Base-by-base conservation (phyloP, 2,113 vertebrate genomes). In the Apus apus region DNA sequence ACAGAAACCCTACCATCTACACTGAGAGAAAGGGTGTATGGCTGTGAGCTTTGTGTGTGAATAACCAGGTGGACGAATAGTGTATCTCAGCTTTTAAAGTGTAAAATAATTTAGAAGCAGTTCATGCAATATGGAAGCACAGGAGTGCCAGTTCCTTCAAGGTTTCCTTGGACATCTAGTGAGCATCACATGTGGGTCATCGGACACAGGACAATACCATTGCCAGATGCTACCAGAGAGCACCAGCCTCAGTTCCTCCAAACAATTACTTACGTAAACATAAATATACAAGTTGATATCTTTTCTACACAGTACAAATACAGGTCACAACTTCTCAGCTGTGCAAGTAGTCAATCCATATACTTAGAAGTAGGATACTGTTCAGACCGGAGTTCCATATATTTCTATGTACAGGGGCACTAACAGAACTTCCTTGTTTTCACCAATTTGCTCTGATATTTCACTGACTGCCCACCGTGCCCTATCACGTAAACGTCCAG, bases 361-460 rank as follows among this genome's bases (percentile, higher is more conserved):
- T 97, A 97, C 95, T 97, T 94, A 96, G 98, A 98, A 98, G 98
- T 96, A 98, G 98, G 97, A 97, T 97, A 98, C 97, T 72, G 97
- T 98, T 97, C 79, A 62, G 93, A 61, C 97, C 27, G 32, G 96
- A 99, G 98, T 98, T 98, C 98, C 97, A 96, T 92, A 75, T 93
- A 97, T 96, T 97, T 94, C 98, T 97, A 92, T 97, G 94, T 78
- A 51, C 62, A 66, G 78, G 91, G 95, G 64, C 83, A 98, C 98
- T 99, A 99, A 97, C 99, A 99, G 97, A 99, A 98, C 96, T 99
- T 99, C 97, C 99, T 98, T 54, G 99, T 99, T 98, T 99, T 99
- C 97, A 99, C 99, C 64, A 99, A 93, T 98, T 99, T 99, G 97
- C 99, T 99, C 98, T 99, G 99, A 96, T 99, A 99, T 97, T 98